phyloP scores from a whole-genome alignment of 2,888 invertebrate genomes.

The Eugnorisma glareosa region DNA sequence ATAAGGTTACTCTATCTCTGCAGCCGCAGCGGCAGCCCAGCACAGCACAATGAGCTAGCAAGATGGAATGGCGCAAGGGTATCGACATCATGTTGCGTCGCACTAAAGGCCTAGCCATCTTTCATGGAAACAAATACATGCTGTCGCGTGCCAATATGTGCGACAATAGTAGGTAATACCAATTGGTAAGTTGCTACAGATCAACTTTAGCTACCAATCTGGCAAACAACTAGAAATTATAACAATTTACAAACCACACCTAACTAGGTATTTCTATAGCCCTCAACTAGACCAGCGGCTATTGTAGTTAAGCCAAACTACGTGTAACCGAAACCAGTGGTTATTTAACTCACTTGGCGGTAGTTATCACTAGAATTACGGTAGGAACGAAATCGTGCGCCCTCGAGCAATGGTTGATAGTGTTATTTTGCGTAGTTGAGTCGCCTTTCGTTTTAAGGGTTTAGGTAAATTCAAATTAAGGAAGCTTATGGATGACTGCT shows the following conservation, averaged over 20 bases:
- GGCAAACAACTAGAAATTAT: not conserved
- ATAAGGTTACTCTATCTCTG: no score
- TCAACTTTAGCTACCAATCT: not conserved
- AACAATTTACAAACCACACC: constrained; percentile 8
- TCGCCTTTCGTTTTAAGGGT: not conserved
- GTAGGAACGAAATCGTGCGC: constrained; percentile 16
- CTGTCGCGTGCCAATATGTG: no score
- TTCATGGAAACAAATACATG: no score
- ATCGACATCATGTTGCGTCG: no score
- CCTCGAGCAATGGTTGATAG: not conserved
- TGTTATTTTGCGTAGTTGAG: not conserved
- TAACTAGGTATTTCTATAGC: not conserved
- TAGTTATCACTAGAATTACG: constrained; percentile 8
- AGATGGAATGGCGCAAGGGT: no score
- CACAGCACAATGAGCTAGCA: no score
- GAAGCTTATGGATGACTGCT: not conserved
- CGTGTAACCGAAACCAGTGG: constrained; percentile 4
- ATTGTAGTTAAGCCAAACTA: constrained; percentile 20
- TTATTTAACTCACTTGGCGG: not conserved
- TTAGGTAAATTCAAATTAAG: not conserved
- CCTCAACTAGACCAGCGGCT: not conserved
- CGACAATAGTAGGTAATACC: no score
- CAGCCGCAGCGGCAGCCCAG: no score
- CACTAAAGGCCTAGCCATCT: no score
- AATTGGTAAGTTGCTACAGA: not conserved